Percentiles rank a stretch among this genome's conserved stretches.
phyloP scores from a whole-genome alignment of 1,140 invertebrate genomes.

The Copidosoma floridanum region DNA sequence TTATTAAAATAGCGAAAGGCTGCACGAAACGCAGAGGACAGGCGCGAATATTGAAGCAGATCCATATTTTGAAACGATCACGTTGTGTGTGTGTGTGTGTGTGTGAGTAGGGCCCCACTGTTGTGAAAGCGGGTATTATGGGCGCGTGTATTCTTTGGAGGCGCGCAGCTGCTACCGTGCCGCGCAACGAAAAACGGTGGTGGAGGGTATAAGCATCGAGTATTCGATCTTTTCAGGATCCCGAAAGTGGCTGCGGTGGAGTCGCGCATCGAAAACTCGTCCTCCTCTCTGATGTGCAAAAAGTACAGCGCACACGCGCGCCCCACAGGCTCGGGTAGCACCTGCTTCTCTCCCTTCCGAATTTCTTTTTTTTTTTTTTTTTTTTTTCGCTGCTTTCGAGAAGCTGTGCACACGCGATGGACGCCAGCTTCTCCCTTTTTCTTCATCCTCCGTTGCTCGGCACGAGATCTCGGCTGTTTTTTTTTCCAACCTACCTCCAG shows the following conservation, averaged over 20 bases:
- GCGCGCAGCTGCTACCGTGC: slow-evolving; percentile 15
- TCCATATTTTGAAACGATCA: slow-evolving; percentile 18
- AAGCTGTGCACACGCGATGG: no score
- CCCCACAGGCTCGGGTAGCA: slow-evolving; percentile 28
- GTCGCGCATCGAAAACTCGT: slow-evolving; percentile 24
- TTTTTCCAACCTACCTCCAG: no score
- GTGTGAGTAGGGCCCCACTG: no score
- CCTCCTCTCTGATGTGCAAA: no score
- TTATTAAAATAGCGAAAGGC: slow-evolving; percentile 2
- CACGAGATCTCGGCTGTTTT: slow-evolving; percentile 6
- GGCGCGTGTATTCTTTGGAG: neutral
- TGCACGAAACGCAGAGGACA: neutral
- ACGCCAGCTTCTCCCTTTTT: slow-evolving; percentile 22
- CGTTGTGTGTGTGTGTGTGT: no score
- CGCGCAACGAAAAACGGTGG: slow-evolving; percentile 9
- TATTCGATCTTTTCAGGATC: slow-evolving; percentile 26
- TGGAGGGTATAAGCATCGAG: slow-evolving; percentile 5
- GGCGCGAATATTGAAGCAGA: slow-evolving; percentile 10
- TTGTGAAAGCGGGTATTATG: slow-evolving; percentile 6
- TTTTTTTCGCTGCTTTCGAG: no score
- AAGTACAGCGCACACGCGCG: no score
- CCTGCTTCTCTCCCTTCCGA: slow-evolving; percentile 28
- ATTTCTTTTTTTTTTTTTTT: slow-evolving; percentile 25
- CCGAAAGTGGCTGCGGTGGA: slow-evolving; percentile 15
- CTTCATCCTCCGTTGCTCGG: no score